Evolutionary conservation across 2,113 vertebrate species (phyloP).

Genomic region (Dolichotis patagonum): DNA sequence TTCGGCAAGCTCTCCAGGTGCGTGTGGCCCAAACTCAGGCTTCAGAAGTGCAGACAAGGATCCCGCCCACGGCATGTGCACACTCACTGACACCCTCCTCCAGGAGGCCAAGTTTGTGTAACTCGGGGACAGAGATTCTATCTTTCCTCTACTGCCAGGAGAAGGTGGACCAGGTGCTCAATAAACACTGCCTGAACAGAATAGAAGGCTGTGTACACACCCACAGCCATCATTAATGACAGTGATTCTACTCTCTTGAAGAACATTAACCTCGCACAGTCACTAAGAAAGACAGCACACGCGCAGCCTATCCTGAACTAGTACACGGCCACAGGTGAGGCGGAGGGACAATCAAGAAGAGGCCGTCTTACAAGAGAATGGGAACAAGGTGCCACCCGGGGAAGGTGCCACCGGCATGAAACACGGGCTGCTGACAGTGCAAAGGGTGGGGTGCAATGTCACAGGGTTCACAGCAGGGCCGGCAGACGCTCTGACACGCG

Average conservation of each 20-base stretch:
- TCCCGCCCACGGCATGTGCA: not conserved
- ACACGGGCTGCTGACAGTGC: not conserved
- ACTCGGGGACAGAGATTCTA: not conserved
- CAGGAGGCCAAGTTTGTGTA: not conserved
- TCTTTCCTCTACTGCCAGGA: not conserved
- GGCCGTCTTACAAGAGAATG: not conserved
- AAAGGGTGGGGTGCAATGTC: not conserved
- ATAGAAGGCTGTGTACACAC: not conserved
- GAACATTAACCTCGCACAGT: not conserved
- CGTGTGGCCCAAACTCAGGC: not conserved
- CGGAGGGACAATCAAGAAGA: not conserved
- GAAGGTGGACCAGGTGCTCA: not conserved
- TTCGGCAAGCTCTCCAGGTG: slow-evolving; percentile 14
- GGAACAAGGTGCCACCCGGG: not conserved
- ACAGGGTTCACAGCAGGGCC: not conserved
- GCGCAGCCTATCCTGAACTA: not conserved
- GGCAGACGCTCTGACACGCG: not conserved
- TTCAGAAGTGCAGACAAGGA: not conserved
- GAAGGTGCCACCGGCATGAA: not conserved
- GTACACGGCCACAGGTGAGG: not conserved
- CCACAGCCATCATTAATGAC: not conserved
- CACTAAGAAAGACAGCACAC: not conserved
- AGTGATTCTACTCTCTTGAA: not conserved
- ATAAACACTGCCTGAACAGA: not conserved
- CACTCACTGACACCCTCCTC: not conserved